Base-by-base conservation (phyloP, 2,797 vertebrate genomes). In the Chlorospingus flavigularis region DNA sequence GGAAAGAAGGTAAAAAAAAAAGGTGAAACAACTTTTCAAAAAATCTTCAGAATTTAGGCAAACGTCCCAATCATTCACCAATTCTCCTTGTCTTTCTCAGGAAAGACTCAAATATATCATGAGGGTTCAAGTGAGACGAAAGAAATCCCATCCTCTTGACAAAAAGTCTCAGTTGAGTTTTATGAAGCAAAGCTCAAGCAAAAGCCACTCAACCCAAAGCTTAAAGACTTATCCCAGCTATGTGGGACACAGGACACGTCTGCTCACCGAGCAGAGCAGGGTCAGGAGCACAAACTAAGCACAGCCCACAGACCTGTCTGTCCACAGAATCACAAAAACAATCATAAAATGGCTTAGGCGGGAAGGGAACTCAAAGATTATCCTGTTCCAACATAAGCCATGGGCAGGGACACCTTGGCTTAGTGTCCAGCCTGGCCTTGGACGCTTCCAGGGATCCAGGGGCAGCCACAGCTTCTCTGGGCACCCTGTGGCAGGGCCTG, bases 341-440 rank as follows among this genome's bases (percentile, higher is more conserved):
- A 40, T 2, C 45, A 39, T 0, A 39, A 24, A 63, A 21, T 7
- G 37, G 17, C 6, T 55, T 18, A 2, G 57, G 28, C 6, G 20
- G 55, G 31, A 50, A 63, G 13, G 23, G 14, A 71, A 12, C 11
- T 45, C 4, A 11, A 39, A 57, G 4, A 2, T 9, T 21, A 65
- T 31, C 39, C 3, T 0, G 2, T 65, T 40, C 25, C 21, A 28
- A 0, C 4, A 7, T 16, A 8, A 11, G 7, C 17, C 51, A 17
- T 9, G 33, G n/a, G 20, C 51, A 45, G 13, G 25, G 72, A 45
- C 58, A 40, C 3, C 25, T 71, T 2, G 48, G 25, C 25, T 50
- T 26, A 50, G 15, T 0, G 0, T 45, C 24, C 14, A 71, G 0
- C 5, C 30, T 17, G 33, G 10, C 15, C 30, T 53, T 0, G 51